A percentile compares a stretch with the other conserved stretches of the same genome.
Conservation (phyloP, 1,140 invertebrate species). For the Drosophila setifemur region DNA sequence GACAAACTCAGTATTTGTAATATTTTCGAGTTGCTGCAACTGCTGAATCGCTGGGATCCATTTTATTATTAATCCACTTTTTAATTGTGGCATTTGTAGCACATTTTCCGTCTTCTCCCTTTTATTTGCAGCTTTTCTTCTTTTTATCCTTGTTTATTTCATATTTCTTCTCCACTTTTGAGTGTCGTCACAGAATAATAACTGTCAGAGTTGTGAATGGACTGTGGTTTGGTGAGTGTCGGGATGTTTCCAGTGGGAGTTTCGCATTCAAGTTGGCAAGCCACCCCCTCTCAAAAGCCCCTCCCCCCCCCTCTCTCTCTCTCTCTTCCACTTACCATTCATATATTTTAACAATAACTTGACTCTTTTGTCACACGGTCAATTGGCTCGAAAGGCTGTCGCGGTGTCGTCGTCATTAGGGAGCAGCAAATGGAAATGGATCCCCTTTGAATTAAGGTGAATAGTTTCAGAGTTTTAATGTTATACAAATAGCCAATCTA, state of each 20-base stretch:
- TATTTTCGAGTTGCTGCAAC: too few species aligned
- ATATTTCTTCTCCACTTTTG: background rate
- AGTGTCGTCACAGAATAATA: conserved; percentile 1
- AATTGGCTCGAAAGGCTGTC: conserved; percentile 8
- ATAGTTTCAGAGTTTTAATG: too few species aligned
- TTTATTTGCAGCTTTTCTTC: too few species aligned
- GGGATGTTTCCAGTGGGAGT: background rate
- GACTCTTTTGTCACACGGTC: conserved; percentile 10
- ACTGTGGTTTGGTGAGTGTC: background rate
- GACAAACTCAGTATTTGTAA: too few species aligned
- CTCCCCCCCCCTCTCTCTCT: background rate
- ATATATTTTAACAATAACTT: conserved; percentile 16
- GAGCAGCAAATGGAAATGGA: too few species aligned
- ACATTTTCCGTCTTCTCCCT: background rate
- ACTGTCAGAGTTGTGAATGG: conserved; percentile 8
- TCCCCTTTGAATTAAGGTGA: conserved; percentile 7
- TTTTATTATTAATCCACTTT: too few species aligned
- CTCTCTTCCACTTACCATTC: background rate
- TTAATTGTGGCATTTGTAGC: too few species aligned
- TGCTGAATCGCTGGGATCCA: too few species aligned
- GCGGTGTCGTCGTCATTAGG: background rate
- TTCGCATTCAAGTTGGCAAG: background rate
- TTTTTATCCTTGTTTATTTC: background rate
- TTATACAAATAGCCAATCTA: too few species aligned
- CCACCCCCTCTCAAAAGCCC: too few species aligned